phyloP scores from a whole-genome alignment of 2,113 vertebrate species.

The Camelus dromedarius region DNA sequence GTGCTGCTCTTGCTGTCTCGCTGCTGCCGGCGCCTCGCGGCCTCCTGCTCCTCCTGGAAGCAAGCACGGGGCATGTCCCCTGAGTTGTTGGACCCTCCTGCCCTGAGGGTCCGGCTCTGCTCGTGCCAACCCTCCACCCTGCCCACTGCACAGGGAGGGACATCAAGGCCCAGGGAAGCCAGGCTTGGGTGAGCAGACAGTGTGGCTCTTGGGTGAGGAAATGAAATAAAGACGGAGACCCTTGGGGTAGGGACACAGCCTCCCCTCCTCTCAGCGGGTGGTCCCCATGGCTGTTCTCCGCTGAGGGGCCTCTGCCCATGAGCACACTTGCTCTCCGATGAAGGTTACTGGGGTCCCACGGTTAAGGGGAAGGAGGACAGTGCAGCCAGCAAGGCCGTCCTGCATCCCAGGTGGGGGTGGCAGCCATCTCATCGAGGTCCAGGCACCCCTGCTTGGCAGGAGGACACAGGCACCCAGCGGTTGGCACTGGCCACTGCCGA shows the following conservation, averaged over 20 bases:
- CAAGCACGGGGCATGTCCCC: accelerated
- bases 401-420: not conserved
- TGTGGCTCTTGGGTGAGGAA: no score
- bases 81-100: not conserved
- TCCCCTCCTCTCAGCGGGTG: no score
- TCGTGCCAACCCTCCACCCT: not conserved
- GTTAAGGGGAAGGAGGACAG: not conserved
- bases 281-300: not conserved
- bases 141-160: not conserved
- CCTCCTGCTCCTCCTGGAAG: constrained; percentile 97
- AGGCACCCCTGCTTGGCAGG: not conserved
- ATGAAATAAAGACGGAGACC: no score
- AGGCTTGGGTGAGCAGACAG: no score
- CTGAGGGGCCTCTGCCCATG: not conserved
- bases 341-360: not conserved
- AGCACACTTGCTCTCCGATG: no score
- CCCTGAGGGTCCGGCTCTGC: not conserved
- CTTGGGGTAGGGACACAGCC: no score
- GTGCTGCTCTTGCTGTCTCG: constrained; percentile 97
- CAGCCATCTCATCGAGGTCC: not conserved
- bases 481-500: accelerated
- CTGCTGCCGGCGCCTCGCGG: constrained; percentile 95
- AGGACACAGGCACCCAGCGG: not conserved
- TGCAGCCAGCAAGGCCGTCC: not conserved
- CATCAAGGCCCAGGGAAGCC: no score